Percentiles rank a stretch among this genome's conserved stretches.
These are phyloP conservation scores for Camponotus fellah DNA, from an alignment of 2,888 invertebrate genomes.

Conservation along the genomic window DNA sequence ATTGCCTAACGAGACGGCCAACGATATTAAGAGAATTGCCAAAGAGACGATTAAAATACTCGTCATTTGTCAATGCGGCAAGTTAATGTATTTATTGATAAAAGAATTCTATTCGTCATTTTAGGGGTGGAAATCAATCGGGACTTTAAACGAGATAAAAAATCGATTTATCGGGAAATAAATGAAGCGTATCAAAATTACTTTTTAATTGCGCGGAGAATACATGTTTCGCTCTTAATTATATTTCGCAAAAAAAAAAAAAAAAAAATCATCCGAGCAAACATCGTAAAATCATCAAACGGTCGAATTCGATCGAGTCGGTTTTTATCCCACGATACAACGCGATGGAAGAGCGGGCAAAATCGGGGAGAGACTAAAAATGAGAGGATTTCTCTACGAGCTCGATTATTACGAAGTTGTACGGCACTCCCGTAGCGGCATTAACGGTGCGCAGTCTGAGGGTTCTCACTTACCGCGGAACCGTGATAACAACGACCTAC, in stretches of 20 bases:
- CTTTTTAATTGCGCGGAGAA: not conserved
- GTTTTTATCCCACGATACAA: not conserved
- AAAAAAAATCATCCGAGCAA: not conserved
- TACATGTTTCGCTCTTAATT: not conserved
- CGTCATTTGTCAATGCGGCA: constrained; percentile 54
- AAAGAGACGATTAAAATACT: constrained; percentile 61
- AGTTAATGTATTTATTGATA: constrained; percentile 50
- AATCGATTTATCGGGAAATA: not conserved
- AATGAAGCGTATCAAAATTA: not conserved
- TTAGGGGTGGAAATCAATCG: not conserved
- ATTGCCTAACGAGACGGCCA: constrained; percentile 71
- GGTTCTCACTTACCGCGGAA: constrained; percentile 79
- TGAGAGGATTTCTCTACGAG: constrained; percentile 53
- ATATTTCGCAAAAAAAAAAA: not conserved
- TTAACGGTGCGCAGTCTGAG: constrained; percentile 76
- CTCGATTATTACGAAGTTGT: constrained; percentile 76
- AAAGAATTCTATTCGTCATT: not conserved
- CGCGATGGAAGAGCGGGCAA: not conserved
- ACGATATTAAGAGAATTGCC: constrained; percentile 70
- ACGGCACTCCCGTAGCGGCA: constrained; percentile 61
- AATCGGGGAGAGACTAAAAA: constrained; percentile 12
- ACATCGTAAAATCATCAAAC: not conserved
- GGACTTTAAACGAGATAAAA: not conserved
- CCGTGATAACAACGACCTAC: constrained; percentile 81
- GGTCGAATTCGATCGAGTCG: not conserved